Conservation (phyloP, 2,797 vertebrate species). For the Rhinophrynus dorsalis region DNA sequence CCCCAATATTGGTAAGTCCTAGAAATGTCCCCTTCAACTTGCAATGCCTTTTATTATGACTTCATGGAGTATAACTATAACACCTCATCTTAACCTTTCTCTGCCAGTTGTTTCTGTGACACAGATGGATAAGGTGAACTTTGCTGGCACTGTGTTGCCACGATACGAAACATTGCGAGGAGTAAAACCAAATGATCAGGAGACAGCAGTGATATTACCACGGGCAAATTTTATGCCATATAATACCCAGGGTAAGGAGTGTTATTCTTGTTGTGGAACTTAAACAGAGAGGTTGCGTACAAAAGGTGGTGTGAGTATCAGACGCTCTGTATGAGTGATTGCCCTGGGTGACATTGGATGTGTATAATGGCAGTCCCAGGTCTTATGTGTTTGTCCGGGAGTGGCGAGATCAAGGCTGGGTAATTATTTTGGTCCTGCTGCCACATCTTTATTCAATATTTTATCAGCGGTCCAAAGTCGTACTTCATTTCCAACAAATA, state of each 20-base stretch:
- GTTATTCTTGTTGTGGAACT: not conserved
- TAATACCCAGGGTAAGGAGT: not conserved
- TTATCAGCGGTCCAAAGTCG: too few species aligned
- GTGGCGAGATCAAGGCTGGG: too few species aligned
- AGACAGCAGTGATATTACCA: constrained; percentile 85
- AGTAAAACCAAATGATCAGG: constrained; percentile 79
- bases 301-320: too few species aligned
- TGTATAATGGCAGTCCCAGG: too few species aligned
- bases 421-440: too few species aligned
- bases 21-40: not conserved
- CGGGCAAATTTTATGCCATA: constrained; percentile 75
- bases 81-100: not conserved
- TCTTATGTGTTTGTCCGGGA: too few species aligned
- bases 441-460: too few species aligned
- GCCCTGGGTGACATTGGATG: too few species aligned
- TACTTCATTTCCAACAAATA: too few species aligned
- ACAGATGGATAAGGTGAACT: constrained; percentile 86
- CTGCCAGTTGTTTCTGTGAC: constrained; percentile 88
- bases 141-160: constrained; percentile 81
- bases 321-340: too few species aligned
- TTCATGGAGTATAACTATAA: not conserved
- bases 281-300: too few species aligned
- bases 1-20: constrained; percentile 86
- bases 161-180: constrained; percentile 84
- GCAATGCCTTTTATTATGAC: not conserved